Evolutionary conservation across 2,888 invertebrate genomes (phyloP).

Genomic region (Mystacides longicornis): DNA sequence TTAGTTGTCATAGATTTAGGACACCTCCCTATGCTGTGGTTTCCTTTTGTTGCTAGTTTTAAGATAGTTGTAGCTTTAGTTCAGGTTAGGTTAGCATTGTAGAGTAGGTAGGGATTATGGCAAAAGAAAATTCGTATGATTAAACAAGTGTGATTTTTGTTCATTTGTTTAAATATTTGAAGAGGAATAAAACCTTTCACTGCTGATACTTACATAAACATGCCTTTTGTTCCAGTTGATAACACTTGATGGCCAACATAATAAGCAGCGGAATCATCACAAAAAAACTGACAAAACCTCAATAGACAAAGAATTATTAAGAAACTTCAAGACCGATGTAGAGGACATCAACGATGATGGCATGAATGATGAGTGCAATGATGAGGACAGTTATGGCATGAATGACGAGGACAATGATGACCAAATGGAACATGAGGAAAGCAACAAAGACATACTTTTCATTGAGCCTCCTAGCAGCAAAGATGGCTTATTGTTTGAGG

Average conservation of each 20-base stretch:
- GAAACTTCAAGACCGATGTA: not conserved
- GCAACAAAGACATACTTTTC: not conserved
- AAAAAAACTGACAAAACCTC: not conserved
- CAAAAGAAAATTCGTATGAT: no score
- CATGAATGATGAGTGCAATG: slow-evolving; percentile 2
- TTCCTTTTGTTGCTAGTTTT: no score
- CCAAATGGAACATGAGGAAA: not conserved
- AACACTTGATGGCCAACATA: not conserved
- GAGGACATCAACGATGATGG: not conserved
- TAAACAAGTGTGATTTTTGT: no score
- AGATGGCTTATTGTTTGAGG: slow-evolving; percentile 30
- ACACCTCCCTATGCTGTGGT: no score
- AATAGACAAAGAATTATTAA: not conserved
- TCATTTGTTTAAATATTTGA: no score
- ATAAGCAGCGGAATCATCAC: not conserved
- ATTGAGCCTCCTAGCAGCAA: not conserved
- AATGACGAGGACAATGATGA: not conserved
- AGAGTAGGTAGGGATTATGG: no score
- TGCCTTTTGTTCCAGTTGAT: not conserved
- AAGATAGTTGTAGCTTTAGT: no score
- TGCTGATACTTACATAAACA: no score
- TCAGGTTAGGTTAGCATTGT: no score
- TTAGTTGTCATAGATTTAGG: no score
- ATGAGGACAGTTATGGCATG: slow-evolving; percentile 1
- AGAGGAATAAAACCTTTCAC: no score